Evolutionary conservation across 2,113 vertebrate species (phyloP), one percentile per base, ranked within the genome.

Genomic region (Daubentonia madagascariensis): DNA sequence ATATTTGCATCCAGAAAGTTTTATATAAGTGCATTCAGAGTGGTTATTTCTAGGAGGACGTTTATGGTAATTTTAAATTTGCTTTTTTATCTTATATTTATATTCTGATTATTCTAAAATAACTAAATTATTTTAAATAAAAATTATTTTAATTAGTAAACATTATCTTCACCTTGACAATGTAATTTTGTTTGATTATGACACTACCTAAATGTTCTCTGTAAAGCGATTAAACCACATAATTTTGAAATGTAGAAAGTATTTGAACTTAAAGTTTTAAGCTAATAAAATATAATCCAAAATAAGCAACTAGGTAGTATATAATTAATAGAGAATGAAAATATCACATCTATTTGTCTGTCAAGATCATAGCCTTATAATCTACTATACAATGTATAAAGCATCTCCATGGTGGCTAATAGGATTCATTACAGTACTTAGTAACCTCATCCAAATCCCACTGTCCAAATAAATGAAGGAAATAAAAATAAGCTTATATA

Each of bases 391-490:
- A 91, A 54, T 37, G 17, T 10, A 59, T 30, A 45, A 80, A 89
- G 9, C 17, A 54, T 4, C 11, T 89, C 30, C 1, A 10, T 68
- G 52, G 25, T 75, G 57, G 3, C 18, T 57, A 45, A 20, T 88
- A 85, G 59, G 89, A 86, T 63, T 81, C 32, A 97, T 16, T 96
- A 45, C 11, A 92, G 11, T 97, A 68, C 14, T 83, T 83, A 50
- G 18, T 90, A 89, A 63, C 18, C 16, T 79, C 37, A 81, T 48
- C 6, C 16, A 81, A 12, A 79, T 85, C 10, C 84, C 28, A 65
- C 30, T 59, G 1, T 30, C 12, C 40, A 17, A 79, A 0, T 61
- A 87, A 85, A 75, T 65, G 48, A 57, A 79, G 13, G 6, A 79
- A 92, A 50, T 79, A 63, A 94, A 92, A 50, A 83, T 35, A 92